Percentiles rank a stretch among this genome's conserved stretches.
phyloP scores from a whole-genome alignment of 2,888 invertebrate genomes.

The Hymenopus coronatus region DNA sequence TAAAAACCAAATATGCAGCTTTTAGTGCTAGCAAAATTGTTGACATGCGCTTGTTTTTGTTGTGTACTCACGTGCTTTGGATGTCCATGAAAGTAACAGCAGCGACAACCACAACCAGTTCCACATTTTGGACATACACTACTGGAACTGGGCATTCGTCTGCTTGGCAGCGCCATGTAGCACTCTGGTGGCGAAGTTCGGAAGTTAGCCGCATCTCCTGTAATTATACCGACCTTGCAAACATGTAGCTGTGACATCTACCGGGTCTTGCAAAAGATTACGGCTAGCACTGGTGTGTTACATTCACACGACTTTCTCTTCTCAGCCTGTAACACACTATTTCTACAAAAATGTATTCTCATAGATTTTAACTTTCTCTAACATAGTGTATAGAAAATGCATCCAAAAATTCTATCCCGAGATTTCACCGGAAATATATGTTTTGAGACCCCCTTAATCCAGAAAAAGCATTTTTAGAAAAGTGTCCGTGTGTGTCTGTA shows the following conservation, averaged over 20 bases:
- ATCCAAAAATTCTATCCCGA: no score
- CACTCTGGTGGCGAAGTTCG: background rate
- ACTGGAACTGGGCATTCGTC: background rate
- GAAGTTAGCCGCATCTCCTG: background rate
- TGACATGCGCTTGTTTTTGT: background rate
- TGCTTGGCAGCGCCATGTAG: background rate
- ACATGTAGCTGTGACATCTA: background rate
- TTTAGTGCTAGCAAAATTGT: background rate
- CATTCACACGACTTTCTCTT: no score
- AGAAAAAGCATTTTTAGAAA: no score
- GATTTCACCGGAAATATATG: no score
- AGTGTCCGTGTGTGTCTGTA: no score
- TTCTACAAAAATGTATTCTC: no score
- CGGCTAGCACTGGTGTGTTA: no score
- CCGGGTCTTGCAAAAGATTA: background rate
- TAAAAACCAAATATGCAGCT: background rate
- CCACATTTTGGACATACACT: background rate
- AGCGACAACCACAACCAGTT: background rate
- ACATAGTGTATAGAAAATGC: no score
- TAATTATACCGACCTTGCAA: background rate
- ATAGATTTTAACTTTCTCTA: no score
- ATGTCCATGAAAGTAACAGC: background rate
- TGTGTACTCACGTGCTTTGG: background rate
- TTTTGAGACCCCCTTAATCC: no score
- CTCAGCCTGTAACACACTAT: no score